Base-by-base conservation (phyloP, 2,888 invertebrate genomes). In the Dinocampus coccinellae region DNA sequence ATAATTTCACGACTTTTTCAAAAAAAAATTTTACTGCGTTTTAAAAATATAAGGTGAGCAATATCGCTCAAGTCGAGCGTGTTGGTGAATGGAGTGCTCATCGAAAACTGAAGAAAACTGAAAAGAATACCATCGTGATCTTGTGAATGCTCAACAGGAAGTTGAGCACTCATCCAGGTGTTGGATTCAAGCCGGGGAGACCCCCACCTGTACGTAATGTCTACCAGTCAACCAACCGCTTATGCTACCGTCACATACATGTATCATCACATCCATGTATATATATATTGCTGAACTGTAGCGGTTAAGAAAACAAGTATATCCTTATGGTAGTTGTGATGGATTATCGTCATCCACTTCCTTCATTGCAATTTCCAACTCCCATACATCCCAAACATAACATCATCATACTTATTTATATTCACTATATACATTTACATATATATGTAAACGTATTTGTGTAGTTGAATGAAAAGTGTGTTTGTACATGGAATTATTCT, bases 81-180 rank as follows among this genome's bases (percentile, higher is more conserved):
- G 57, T 55, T 42, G 34, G 26, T 63, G 13, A 62, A 72, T 63
- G 62, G 57, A 72, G 67, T 33, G 67, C 62, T 68, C 61, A 67
- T 67, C 62, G 63, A 68, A 55, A 39, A 72, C 72, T 72, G 72
- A 72, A 68, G 72, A 42, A 16, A 47, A 47, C 16, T 47, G 1
- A 20, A 47, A 16, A 47, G 16, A 47, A 47, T 20, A 47, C 63
- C 55, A 10, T 62, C 57, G 47, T 47, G 16, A 16, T 47, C 47
- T 47, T 47, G 47, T 47, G 20, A 47, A n/a, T 62, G 63, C 61
- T 63, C 36, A 42, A 74, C 77, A 77, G 77, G 77, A 77, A 77
- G 77, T 77, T 73, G 73, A 63, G 63, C 68, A 29, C 29, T 4
- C n/a, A n/a, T 73, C 77, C 76, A 76, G 77, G 72, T 76, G 77